Base-by-base conservation (phyloP, 2,797 vertebrate genomes). In the Coranthus polyacanthus region DNA sequence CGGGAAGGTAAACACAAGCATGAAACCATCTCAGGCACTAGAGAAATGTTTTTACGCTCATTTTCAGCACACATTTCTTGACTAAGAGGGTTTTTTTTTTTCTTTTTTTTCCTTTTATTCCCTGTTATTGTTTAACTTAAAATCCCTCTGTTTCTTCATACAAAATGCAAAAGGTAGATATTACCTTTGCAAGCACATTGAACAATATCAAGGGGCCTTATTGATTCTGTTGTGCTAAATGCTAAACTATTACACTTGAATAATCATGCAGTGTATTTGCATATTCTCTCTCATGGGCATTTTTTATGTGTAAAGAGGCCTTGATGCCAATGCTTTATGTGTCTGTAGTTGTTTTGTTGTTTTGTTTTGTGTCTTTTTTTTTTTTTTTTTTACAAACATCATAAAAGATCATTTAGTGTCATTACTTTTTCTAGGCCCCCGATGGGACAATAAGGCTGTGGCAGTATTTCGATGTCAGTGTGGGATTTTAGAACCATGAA, bases 261-360 rank as follows among this genome's bases (percentile, higher is more conserved):
- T 77, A 81, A 79, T 77, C 36, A 52, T 71, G 22, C 53, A 10
- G 22, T 39, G 21, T 42, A 67, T 75, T 60, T 74, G 39, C 44
- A 49, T 67, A 16, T 47, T 49, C 17, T 69, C 46, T 67, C 39
- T 66, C 12, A 18, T 57, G 5, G 47, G 50, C 32, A 41, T 77
- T 64, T 71, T n/a, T 53, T 45, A 9, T 59, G 7, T 65, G 56
- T 71, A 24, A 68, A 56, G 0, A 69, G 12, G 2, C 71, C 59
- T 36, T 17, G 36, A 77, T 88, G 89, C 83, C 80, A 89, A 82
- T 37, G 67, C 55, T 75, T 77, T 60, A 45, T 1, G 18, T 74
- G 37, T 82, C 42, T 39, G 41, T 21, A 26, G 5, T 36, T 68
- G 13, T 8, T 29, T 29, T 29, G 2, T 29, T 29, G n/a, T n/a